Percentiles rank a stretch among this genome's conserved stretches.
Conservation (phyloP, 2,888 invertebrate species). For the Epistrophe eligans region DNA sequence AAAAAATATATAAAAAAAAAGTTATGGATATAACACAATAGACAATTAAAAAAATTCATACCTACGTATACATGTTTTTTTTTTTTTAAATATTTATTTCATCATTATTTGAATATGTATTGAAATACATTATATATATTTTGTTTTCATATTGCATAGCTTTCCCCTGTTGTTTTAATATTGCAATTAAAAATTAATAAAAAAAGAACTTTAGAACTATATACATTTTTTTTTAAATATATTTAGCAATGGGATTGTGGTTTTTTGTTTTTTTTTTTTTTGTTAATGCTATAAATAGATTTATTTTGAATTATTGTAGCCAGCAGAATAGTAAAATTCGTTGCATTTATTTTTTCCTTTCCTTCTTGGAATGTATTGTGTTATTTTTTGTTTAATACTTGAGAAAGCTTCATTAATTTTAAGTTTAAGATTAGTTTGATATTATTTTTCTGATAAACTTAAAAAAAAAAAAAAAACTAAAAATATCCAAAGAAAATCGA, state of each 20-base stretch:
- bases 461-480: background rate
- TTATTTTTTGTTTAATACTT: conserved; percentile 66
- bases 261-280: conserved; percentile 32
- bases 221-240: conserved; percentile 23
- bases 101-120: conserved; percentile 53
- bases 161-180: conserved; percentile 68
- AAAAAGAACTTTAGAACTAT: conserved; percentile 34
- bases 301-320: conserved; percentile 56
- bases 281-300: conserved; percentile 14
- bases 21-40: conserved; percentile 51
- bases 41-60: conserved; percentile 56
- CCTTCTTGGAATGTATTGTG: conserved; percentile 65
- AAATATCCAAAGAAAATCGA: conserved; percentile 21
- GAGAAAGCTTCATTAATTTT: conserved; percentile 40
- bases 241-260: conserved; percentile 72
- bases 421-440: conserved; percentile 9
- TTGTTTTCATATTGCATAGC: conserved; percentile 63
- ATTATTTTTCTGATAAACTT: conserved; percentile 15
- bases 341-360: conserved; percentile 56
- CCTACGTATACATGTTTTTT: conserved; percentile 39
- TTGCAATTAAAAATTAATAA: conserved; percentile 60
- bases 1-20: conserved; percentile 46
- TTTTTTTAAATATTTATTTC: conserved; percentile 18
- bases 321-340: conserved; percentile 67
- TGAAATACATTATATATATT: conserved; percentile 41